Percentiles rank a stretch among this genome's conserved stretches.
phyloP scores from a whole-genome alignment of 2,797 vertebrate genomes.

The Siniperca undulata region DNA sequence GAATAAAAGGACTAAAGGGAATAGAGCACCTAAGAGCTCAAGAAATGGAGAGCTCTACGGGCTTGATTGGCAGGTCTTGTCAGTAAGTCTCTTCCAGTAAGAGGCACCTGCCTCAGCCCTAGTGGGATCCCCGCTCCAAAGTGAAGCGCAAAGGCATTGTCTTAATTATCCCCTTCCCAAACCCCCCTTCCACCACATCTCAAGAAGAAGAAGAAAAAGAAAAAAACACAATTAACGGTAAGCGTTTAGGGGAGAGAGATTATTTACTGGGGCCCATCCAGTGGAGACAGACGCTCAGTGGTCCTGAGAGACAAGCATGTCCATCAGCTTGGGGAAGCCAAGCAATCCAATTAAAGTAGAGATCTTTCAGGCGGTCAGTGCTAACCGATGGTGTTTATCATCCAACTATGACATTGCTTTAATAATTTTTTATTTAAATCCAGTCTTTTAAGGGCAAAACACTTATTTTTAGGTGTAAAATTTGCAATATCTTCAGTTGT shows the following conservation, averaged over 20 bases:
- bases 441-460: constrained; percentile 53
- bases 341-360: constrained; percentile 84
- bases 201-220: constrained; percentile 59
- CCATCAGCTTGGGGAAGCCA: constrained; percentile 77
- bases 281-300: constrained; percentile 77
- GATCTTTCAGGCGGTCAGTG: constrained; percentile 78
- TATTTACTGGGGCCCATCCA: constrained; percentile 85
- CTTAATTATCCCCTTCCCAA: constrained; percentile 83
- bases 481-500: constrained; percentile 17
- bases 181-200: constrained; percentile 55
- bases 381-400: constrained; percentile 66
- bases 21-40: constrained; percentile 74
- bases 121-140: constrained; percentile 80
- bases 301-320: constrained; percentile 82
- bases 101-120: constrained; percentile 85
- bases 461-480: constrained; percentile 19
- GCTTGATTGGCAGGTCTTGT: constrained; percentile 88
- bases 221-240: constrained; percentile 86
- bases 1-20: constrained; percentile 86
- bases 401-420: constrained; percentile 68
- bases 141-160: constrained; percentile 81
- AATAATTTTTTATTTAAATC: constrained; percentile 58
- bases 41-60: constrained; percentile 80
- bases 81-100: constrained; percentile 81
- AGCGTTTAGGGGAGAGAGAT: constrained; percentile 83